Percentiles rank a stretch among this genome's conserved stretches.
Conservation (phyloP, 2,113 vertebrate species). For the Chunga burmeisteri region DNA sequence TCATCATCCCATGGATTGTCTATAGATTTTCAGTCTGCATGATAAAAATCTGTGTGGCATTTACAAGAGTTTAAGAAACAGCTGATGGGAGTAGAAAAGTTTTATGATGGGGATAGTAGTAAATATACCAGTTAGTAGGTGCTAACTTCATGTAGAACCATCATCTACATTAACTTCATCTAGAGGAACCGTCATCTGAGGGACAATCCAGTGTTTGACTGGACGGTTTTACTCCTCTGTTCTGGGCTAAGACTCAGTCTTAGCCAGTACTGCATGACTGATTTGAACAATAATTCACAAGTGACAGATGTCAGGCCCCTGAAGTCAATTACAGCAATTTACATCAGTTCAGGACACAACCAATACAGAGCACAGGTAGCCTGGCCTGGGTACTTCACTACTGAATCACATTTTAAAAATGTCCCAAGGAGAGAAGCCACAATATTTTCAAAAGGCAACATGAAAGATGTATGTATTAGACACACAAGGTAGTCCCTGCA, state of each 20-base stretch:
- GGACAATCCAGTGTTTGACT: background rate
- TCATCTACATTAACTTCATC: no score
- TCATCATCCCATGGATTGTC: background rate
- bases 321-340: background rate
- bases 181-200: background rate
- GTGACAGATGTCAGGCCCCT: background rate
- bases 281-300: background rate
- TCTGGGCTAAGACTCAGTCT: background rate
- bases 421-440: background rate
- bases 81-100: background rate
- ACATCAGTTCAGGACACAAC: background rate
- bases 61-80: background rate
- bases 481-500: no score
- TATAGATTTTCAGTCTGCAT: background rate
- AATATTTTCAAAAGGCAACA: background rate
- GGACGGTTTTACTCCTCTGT: background rate
- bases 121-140: background rate
- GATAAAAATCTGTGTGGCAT: background rate
- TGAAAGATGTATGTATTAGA: fast-evolving
- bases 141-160: background rate
- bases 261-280: background rate
- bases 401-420: background rate
- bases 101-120: background rate
- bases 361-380: background rate
- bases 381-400: background rate